Evolutionary conservation across 2,113 vertebrate species (phyloP).

Genomic region (Lota lota): DNA sequence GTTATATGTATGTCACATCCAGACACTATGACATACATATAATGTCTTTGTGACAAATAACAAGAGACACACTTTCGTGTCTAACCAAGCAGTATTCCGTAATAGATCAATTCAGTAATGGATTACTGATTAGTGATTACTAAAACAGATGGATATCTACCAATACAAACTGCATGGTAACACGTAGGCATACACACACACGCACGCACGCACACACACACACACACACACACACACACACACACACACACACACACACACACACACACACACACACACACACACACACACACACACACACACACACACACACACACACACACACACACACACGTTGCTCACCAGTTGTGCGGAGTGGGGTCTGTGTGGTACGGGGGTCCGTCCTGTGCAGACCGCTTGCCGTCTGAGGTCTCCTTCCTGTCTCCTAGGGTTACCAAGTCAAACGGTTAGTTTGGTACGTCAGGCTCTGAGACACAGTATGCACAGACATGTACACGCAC

Average conservation of each 20-base stretch:
- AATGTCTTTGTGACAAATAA: too few relatives aligned
- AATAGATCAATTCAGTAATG: neutral
- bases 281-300: slow-evolving; percentile 11
- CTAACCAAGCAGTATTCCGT: too few relatives aligned
- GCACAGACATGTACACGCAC: slow-evolving; percentile 18
- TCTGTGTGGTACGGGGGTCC: slow-evolving; percentile 55
- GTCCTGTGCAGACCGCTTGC: slow-evolving; percentile 51
- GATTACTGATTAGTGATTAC: neutral
- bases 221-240: too few relatives aligned
- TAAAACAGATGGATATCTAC: neutral
- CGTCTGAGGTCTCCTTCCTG: slow-evolving; percentile 62
- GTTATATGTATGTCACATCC: too few relatives aligned
- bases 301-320: too few relatives aligned
- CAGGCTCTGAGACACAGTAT: too few relatives aligned
- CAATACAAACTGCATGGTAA: slow-evolving; percentile 16
- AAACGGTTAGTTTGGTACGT: too few relatives aligned
- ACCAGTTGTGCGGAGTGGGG: slow-evolving; percentile 57
- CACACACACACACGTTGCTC: slow-evolving; percentile 30
- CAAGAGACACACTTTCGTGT: too few relatives aligned
- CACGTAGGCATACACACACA: slow-evolving; percentile 12
- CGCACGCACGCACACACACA: slow-evolving; percentile 9
- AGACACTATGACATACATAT: too few relatives aligned
- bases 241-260: too few relatives aligned
- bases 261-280: too few relatives aligned
- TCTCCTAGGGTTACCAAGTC: slow-evolving; percentile 60